Conservation (phyloP, 2,113 vertebrate genomes). For the Poeciliopsis occidentalis region DNA sequence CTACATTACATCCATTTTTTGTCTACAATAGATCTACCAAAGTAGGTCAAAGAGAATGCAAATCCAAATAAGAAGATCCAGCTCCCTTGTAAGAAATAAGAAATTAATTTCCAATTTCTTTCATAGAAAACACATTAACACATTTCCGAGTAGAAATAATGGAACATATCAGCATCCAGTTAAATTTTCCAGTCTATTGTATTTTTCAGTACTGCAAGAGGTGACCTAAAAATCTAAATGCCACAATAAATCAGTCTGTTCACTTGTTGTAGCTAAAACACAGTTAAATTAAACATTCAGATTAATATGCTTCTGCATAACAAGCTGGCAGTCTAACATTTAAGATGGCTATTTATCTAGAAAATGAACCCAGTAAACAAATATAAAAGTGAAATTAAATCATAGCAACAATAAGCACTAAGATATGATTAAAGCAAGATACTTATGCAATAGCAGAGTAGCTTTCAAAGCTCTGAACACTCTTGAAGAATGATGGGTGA, state of each 20-base stretch:
- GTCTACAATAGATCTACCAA: no score
- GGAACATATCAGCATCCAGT: no score
- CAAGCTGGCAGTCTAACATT: slow-evolving; percentile 1
- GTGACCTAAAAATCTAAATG: slow-evolving; percentile 21
- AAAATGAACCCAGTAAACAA: neutral
- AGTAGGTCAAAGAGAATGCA: no score
- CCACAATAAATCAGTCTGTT: slow-evolving; percentile 32
- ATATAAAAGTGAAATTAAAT: slow-evolving; percentile 22
- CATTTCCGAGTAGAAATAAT: no score
- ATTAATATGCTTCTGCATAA: slow-evolving; percentile 3
- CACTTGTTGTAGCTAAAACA: slow-evolving; percentile 7
- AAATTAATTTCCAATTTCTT: no score
- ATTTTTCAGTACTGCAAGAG: neutral
- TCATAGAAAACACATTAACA: no score
- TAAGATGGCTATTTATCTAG: neutral
- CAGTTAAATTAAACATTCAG: slow-evolving; percentile 1
- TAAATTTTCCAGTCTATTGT: no score
- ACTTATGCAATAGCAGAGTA: neutral
- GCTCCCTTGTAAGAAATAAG: no score
- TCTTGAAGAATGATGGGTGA: slow-evolving; percentile 27
- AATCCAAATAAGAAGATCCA: no score
- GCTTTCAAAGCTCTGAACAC: slow-evolving; percentile 19
- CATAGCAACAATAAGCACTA: slow-evolving; percentile 20
- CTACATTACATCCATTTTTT: no score
- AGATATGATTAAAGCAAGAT: slow-evolving; percentile 12